Evolutionary conservation across 2,888 invertebrate species (phyloP), one percentile per base, ranked within the genome.

Genomic region (Cataglyphis rosenhaueri): DNA sequence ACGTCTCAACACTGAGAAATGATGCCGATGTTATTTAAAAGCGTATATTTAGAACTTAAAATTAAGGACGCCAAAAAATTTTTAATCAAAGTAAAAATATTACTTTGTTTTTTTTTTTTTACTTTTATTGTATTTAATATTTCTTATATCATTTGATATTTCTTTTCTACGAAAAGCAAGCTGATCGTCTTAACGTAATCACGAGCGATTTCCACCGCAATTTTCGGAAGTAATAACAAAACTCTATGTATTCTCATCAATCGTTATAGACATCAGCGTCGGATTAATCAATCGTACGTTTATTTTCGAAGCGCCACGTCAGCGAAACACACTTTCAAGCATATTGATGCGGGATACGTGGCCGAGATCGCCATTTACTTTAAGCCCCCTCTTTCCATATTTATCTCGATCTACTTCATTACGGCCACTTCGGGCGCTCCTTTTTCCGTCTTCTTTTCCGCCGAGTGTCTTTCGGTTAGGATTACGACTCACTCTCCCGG

Each of bases 301-400:
- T 89, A 91, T 92, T 93, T 91, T 84, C 86, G 86, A 91, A 91
- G 85, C 88, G 93, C 93, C 85, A 90, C 91, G 92, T 93, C 92
- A 93, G 93, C 93, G 85, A 87, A 35, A 79, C 91, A 93, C 93
- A 93, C 88, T 92, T 92, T 90, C 90, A 87, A 93, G 92, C 93
- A 93, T 93, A 93, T 93, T 93, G 93, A 91, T 87, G 76, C 85
- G 78, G 89, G 86, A 88, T 89, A 84, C 71, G 84, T 84, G 88
- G 81, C 83, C 84, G 83, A 66, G 76, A 84, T 87, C 86, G 86
- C 83, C 90, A 88, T 92, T 92, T 90, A 86, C 91, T 89, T 87
- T 92, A 91, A 93, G 89, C 90, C 90, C 90, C 90, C 90, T 90
- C 85, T 91, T 91, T 92, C 91, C 91, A 92, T 92, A 92, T 92